Percentiles rank a stretch among this genome's conserved stretches.
Evolutionary conservation across 2,888 invertebrate genomes (phyloP).

Genomic region (Pristionchus fissidentatus): DNA sequence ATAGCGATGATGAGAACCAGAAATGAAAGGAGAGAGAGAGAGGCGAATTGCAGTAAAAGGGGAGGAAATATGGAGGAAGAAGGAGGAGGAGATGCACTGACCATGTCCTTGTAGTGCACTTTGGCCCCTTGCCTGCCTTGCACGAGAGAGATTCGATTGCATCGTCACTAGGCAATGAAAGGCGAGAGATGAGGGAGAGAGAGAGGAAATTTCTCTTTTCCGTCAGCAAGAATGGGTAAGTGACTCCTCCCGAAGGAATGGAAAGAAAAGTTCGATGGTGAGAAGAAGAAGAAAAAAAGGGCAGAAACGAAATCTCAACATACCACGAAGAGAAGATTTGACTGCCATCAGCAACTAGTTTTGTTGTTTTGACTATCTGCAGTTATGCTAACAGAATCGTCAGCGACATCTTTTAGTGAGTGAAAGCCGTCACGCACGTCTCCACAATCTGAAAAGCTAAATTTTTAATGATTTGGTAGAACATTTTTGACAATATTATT

Average conservation of each 20-base stretch:
- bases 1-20: not conserved
- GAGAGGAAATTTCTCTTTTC: not conserved
- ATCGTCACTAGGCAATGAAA: conserved; percentile 19
- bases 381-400: too few relatives aligned
- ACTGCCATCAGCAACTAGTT: too few relatives aligned
- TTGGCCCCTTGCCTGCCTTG: not conserved
- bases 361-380: too few relatives aligned
- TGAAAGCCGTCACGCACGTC: too few relatives aligned
- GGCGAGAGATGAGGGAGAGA: not conserved
- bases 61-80: not conserved
- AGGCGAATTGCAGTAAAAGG: not conserved
- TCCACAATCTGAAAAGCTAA: not conserved
- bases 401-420: too few relatives aligned
- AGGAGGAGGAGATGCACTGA: not conserved
- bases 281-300: not conserved
- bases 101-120: not conserved
- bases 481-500: too few relatives aligned
- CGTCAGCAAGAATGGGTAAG: not conserved
- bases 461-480: too few relatives aligned
- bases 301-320: too few relatives aligned
- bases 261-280: not conserved
- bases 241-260: not conserved
- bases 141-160: not conserved
- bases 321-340: too few relatives aligned
- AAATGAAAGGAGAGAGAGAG: not conserved